Evolutionary conservation across 2,797 vertebrate species (phyloP).

Genomic region (Natrix natrix): DNA sequence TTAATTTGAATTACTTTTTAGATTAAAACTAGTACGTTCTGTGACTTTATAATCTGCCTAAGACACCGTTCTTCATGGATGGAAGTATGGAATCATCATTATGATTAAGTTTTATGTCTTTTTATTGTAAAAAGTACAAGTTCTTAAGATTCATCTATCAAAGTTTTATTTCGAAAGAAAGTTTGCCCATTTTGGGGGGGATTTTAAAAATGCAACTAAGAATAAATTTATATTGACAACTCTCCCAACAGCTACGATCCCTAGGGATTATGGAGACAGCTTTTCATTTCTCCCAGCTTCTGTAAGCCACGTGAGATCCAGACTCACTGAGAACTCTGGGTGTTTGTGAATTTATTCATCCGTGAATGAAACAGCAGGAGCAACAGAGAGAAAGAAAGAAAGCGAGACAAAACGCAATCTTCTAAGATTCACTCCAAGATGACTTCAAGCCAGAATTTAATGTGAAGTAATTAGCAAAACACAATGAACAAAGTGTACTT

Average conservation of each 20-base stretch:
- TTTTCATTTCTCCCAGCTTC: not conserved
- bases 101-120: not conserved
- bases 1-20: not conserved
- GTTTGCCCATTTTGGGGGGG: not conserved
- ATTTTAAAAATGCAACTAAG: not conserved
- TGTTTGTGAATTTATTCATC: not conserved
- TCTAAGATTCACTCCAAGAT: not conserved
- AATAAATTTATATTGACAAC: not conserved
- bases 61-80: not conserved
- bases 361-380: not conserved
- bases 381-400: not conserved
- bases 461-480: not conserved
- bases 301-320: not conserved
- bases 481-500: accelerated
- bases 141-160: not conserved
- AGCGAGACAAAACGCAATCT: not conserved
- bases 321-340: not conserved
- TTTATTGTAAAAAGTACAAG: not conserved
- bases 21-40: not conserved
- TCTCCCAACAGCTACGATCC: not conserved
- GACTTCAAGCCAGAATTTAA: not conserved
- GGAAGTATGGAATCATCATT: not conserved
- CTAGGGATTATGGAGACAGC: accelerated
- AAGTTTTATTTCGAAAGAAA: not conserved
- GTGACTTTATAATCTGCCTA: not conserved